Evolutionary conservation across 2,888 invertebrate genomes (phyloP).

Genomic region (Epistrophe grossulariae): DNA sequence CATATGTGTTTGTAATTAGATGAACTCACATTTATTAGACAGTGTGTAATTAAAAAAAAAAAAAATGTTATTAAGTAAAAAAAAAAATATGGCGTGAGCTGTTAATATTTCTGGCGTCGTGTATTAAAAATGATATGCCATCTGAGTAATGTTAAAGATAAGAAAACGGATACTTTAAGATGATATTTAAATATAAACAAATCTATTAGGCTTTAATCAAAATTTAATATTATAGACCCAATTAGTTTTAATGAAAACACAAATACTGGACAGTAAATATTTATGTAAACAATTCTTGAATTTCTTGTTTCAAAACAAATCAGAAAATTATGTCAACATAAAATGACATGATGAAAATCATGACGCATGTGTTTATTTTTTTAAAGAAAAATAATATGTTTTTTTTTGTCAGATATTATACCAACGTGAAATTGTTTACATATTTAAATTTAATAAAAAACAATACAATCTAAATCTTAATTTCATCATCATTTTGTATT

Average conservation of each 20-base stretch:
- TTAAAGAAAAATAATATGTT: background rate
- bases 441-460: too few species aligned
- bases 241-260: background rate
- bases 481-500: too few species aligned
- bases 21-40: background rate
- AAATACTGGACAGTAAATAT: background rate
- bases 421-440: too few species aligned
- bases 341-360: background rate
- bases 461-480: too few species aligned
- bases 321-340: background rate
- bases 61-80: too few species aligned
- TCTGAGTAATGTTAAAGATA: background rate
- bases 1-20: background rate
- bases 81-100: background rate
- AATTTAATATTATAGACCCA: background rate
- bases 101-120: background rate
- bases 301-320: background rate
- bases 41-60: too few species aligned
- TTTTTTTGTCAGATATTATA: too few species aligned
- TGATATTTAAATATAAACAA: background rate
- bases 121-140: background rate
- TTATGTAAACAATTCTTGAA: background rate
- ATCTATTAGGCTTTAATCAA: background rate
- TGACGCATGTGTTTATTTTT: conserved; percentile 3
- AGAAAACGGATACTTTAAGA: background rate